phyloP scores from a whole-genome alignment of 2,113 vertebrate genomes.

The Sardina pilchardus region DNA sequence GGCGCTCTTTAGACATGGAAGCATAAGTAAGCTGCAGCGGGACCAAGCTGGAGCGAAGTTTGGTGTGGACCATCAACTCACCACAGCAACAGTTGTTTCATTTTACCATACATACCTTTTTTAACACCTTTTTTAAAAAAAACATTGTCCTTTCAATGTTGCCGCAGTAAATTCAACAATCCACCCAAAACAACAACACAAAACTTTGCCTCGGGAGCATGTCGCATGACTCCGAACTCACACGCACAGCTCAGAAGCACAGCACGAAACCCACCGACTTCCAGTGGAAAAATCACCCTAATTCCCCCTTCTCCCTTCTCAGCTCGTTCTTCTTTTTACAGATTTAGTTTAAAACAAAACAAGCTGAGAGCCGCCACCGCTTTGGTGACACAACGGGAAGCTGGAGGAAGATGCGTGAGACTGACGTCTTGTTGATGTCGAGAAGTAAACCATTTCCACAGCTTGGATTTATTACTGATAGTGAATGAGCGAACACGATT shows the following conservation, averaged over 20 bases:
- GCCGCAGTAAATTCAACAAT: not conserved
- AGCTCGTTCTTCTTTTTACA: not conserved
- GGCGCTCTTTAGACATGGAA: not conserved
- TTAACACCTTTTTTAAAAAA: slow-evolving; percentile 1
- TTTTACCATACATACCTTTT: not conserved
- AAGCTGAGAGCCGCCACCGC: not conserved
- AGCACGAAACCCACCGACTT: not conserved
- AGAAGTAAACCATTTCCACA: slow-evolving; percentile 26
- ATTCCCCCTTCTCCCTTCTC: not conserved
- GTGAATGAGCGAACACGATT: slow-evolving; percentile 34
- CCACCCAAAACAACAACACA: not conserved
- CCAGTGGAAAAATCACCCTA: not conserved
- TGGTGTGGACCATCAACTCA: not conserved
- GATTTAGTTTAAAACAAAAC: not conserved
- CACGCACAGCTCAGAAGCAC: not conserved
- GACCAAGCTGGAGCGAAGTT: not conserved
- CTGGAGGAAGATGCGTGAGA: slow-evolving; percentile 28
- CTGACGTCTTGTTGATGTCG: slow-evolving; percentile 16
- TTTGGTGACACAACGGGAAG: not conserved
- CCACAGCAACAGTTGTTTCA: not conserved
- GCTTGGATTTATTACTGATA: slow-evolving; percentile 28
- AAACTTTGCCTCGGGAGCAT: not conserved
- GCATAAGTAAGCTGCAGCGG: not conserved
- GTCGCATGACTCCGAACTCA: not conserved
- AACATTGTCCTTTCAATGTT: not conserved